Base-by-base conservation (phyloP, 2,888 invertebrate genomes). In the Dichetophora obliterata region DNA sequence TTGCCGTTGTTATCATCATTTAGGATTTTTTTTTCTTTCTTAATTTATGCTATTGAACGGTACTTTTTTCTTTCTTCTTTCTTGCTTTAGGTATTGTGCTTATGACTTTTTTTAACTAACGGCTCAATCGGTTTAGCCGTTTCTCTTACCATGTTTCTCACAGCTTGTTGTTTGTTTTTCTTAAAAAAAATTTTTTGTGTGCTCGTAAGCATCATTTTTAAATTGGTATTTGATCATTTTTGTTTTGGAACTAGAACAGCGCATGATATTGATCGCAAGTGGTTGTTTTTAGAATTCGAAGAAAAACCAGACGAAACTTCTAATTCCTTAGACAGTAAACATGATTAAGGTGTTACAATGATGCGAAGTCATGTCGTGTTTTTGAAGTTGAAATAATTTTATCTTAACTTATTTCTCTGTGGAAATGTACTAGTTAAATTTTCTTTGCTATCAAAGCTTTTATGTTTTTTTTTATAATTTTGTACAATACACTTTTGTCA, bases 101-200 rank as follows among this genome's bases (percentile, higher is more conserved):
- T 61, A 27, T 27, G 2, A 9, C 14, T 24, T 34, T 48, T n/a
- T 76, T 77, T 37, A 74, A 69, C 68, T 77, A 74, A 73, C 77
- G 61, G 74, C 77, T 77, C 61, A 68, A 68, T 68, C 73, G 43
- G 68, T 73, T 73, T 77, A 77, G 73, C 68, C 48, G 71, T 74
- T 63, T 27, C 52, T 63, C 16, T 74, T 22, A 61, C 31, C 65
- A 61, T 31, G 52, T 31, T 52, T 65, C 16, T 65, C 22, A 19
- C n/a, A 14, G 31, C 8, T 9, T 61, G 4, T 31, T 5, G 22
- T 16, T 14, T 34, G 24, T 43, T 48, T 37, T 22, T 14, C 31
- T 31, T 11, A n/a, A n/a, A n/a, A n/a, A n/a, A n/a, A n/a, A n/a
- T 66, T 34, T 34, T 75, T 31, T 68, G 37, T n/a, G 31, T 72